Evolutionary conservation across 2,888 invertebrate genomes (phyloP), one percentile per base, ranked within the genome.

Genomic region (Dasysyrphus albostriatus): DNA sequence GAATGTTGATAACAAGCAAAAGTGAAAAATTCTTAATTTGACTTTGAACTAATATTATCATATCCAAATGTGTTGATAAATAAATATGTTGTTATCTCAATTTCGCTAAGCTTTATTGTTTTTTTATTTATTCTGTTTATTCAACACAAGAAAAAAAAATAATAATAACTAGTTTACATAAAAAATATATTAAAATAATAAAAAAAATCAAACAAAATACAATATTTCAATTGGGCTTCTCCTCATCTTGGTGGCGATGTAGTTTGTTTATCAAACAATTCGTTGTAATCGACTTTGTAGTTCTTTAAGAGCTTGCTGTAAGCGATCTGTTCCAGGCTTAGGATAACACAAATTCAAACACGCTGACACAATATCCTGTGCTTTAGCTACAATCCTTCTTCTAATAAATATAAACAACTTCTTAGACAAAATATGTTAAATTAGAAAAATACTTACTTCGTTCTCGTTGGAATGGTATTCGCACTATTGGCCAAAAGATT

Each of bases 301-400:
- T 84, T 93, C 92, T 89, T 93, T 92, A 5, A 93, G 90, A 74
- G 94, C 92, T 83, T 93, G 93, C 77, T 95, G 95, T 73, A 97
- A 93, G 32, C 93, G 92, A 61, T 94, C 94, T 3, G 95, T 95
- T 88, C 95, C 95, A n/a, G 95, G 94, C 92, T 96, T 96, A 89
- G 95, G 95, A 91, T 97, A 96, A 54, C 97, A 94, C 89, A 95
- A 95, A 75, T 96, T 96, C 83, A 97, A 93, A 90, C 96, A 96
- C 79, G 94, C 94, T 0, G 96, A 95, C 63, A 96, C 94, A n/a
- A 95, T 94, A 90, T 97, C 97, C 90, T 96, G 95, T 83, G 95
- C 95, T 88, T 95, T 94, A 0, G 95, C 95, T 80, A 95, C 94
- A 81, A 96, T 94, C 88, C 95, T 94, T 88, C 95, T 94, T 90